Conservation (phyloP, 1,140 invertebrate genomes). For the Pseudobourletiella spinata region DNA sequence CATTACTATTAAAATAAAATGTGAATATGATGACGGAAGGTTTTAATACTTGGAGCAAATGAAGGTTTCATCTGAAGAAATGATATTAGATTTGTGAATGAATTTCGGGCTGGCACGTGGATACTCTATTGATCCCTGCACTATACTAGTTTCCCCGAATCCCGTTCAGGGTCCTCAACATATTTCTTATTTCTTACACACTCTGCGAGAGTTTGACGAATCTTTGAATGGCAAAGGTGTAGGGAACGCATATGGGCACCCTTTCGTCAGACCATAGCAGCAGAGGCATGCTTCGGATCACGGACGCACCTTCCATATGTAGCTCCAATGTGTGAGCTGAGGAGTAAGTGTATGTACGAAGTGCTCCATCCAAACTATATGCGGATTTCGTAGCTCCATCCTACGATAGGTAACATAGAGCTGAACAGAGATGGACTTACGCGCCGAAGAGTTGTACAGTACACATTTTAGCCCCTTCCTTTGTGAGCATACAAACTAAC, state of each 20-base stretch:
- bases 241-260: neutral
- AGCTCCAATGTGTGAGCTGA: too few relatives aligned
- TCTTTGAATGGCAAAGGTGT: constrained; percentile 23
- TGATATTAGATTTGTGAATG: constrained; percentile 27
- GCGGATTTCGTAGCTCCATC: too few relatives aligned
- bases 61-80: neutral
- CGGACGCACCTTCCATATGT: too few relatives aligned
- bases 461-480: too few relatives aligned
- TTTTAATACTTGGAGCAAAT: neutral
- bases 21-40: neutral
- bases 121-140: constrained; percentile 23
- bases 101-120: constrained; percentile 25
- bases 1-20: neutral
- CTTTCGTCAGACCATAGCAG: too few relatives aligned
- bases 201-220: neutral
- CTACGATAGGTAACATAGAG: too few relatives aligned
- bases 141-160: constrained; percentile 5
- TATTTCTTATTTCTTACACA: neutral
- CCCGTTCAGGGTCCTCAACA: neutral
- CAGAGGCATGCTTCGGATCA: too few relatives aligned
- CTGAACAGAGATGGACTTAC: too few relatives aligned
- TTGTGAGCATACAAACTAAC: too few relatives aligned
- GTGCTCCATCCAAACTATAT: too few relatives aligned
- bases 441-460: too few relatives aligned
- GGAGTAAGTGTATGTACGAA: too few relatives aligned